Percentiles rank a stretch among this genome's conserved stretches.
These are phyloP conservation scores for Antheraea mylitta DNA, from an alignment of 1,140 invertebrate genomes.

Conservation along the genomic window DNA sequence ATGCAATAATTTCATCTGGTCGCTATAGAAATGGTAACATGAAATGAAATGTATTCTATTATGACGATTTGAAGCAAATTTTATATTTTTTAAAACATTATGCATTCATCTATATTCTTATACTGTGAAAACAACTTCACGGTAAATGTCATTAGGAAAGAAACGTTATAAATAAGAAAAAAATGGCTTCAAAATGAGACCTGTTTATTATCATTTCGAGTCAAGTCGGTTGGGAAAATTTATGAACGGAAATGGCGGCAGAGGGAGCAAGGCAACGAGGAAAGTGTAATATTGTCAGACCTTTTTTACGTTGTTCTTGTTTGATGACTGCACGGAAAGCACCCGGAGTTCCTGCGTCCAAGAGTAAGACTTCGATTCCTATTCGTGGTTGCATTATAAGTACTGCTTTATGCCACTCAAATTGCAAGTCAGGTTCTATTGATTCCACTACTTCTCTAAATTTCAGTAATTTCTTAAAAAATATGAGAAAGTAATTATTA, in stretches of 20 bases:
- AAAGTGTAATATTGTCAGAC: slow-evolving; percentile 39
- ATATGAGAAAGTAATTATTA: neutral
- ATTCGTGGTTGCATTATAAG: slow-evolving; percentile 53
- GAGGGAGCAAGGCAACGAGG: slow-evolving; percentile 15
- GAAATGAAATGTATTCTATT: neutral
- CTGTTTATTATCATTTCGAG: slow-evolving; percentile 69
- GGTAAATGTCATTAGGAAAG: slow-evolving; percentile 37
- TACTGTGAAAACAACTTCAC: slow-evolving; percentile 5
- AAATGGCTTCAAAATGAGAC: slow-evolving; percentile 48
- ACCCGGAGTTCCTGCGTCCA: slow-evolving; percentile 41
- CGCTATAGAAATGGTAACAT: too few species aligned
- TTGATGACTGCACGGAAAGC: slow-evolving; percentile 54
- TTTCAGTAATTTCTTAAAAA: slow-evolving; percentile 39
- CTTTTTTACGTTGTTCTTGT: slow-evolving; percentile 47
- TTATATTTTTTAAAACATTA: neutral
- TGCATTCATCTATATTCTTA: neutral
- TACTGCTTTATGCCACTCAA: slow-evolving; percentile 46
- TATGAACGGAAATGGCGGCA: slow-evolving; percentile 63
- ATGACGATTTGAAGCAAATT: neutral
- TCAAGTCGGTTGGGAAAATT: slow-evolving; percentile 59
- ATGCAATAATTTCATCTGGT: too few species aligned
- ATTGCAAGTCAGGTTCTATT: slow-evolving; percentile 28
- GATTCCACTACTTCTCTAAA: slow-evolving; percentile 42
- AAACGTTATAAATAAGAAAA: slow-evolving; percentile 40
- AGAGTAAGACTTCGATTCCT: slow-evolving; percentile 43